Evolutionary conservation across 2,888 invertebrate species (phyloP), one percentile per base, ranked within the genome.

Genomic region (Ormyrus labotus): DNA sequence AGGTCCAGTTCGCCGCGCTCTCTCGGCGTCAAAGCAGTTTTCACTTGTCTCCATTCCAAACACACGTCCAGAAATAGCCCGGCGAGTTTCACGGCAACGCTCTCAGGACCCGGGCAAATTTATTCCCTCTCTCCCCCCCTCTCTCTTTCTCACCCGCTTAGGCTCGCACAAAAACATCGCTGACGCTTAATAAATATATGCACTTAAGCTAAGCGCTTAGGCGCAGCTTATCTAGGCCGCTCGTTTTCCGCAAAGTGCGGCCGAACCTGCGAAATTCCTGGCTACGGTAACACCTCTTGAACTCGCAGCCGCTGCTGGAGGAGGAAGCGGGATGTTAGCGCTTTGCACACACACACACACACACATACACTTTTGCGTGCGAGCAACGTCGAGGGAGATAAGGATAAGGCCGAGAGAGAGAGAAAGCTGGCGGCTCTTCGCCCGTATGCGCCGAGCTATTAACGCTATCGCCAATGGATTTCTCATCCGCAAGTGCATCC

Each of bases 231-330:
- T 77, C 81, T 64, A 69, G 68, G 64, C 64, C 65, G 69, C 48
- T 34, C 48, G 61, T 65, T 65, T 19, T 60, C 11, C 7, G 60
- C 72, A 71, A 80, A 75, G 75, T 80, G 70, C 71, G 65, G 13
- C 57, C 10, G 53, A 61, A 75, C 67, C 76, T 58, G 69, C 65
- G 73, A 77, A 77, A 81, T 81, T 81, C 81, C 73, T 74, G 13
- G 55, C 47, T 55, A 45, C 8, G 48, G 61, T 73, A 72, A 64
- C 63, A 47, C 75, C 65, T 70, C 75, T 76, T 55, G 60, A 70
- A 45, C 65, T 60, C 50, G 51, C 55, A 8, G 11, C 50, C 45
- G 13, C 10, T 34, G 9, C 5, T 2, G 47, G 34, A 7, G 11
- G 5, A 65, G 68, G 69, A 47, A 74, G 50, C 71, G 71, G 8